Evolutionary conservation across 2,797 vertebrate species (phyloP).

Genomic region (Sebastes variabilis): DNA sequence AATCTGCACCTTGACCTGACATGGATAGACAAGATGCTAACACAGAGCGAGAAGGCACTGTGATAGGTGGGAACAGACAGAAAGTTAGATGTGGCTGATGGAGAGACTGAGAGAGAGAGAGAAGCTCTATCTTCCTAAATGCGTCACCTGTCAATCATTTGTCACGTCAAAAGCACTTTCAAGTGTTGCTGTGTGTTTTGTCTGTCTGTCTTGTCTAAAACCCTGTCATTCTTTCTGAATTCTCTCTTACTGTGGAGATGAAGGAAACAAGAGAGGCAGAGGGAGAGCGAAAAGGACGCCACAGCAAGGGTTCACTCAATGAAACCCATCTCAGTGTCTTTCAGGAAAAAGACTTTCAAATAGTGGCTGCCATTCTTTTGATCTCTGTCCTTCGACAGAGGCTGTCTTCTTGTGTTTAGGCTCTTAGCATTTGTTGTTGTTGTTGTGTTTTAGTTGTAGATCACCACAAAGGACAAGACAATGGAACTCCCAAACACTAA

Average conservation of each 20-base stretch:
- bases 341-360: conserved; percentile 20
- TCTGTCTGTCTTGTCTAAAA: conserved; percentile 10
- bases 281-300: neutral
- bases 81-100: conserved; percentile 6
- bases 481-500: neutral
- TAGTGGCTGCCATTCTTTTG: conserved; percentile 6
- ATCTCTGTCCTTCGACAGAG: neutral
- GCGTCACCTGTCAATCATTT: conserved; percentile 58
- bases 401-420: neutral
- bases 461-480: neutral
- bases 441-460: conserved; percentile 2
- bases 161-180: conserved; percentile 42
- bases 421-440: conserved; percentile 15
- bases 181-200: conserved; percentile 16
- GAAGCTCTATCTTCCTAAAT: conserved; percentile 15
- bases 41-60: neutral
- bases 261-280: neutral
- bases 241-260: neutral
- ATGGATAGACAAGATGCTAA: conserved; percentile 51
- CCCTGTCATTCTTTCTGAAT: conserved; percentile 10
- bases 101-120: conserved; percentile 3
- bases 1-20: conserved; percentile 52
- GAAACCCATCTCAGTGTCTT: conserved; percentile 6
- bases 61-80: conserved; percentile 16
- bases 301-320: neutral